Base-by-base conservation (phyloP, 2,797 vertebrate genomes). In the Aldrovandia affinis region DNA sequence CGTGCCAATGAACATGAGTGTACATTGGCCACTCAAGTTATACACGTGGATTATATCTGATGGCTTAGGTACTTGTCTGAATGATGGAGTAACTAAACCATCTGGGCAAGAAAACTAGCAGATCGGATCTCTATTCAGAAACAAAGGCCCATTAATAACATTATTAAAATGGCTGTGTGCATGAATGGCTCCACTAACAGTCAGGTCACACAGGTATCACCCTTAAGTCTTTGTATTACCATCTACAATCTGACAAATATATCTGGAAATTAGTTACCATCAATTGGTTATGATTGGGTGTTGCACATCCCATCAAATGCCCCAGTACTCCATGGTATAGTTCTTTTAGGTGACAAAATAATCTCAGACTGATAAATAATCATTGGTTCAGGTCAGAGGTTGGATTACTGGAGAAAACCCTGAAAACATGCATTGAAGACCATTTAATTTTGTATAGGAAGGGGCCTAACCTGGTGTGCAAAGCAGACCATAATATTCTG, bases 141-240 rank as follows among this genome's bases (percentile, higher is more conserved):
- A 57, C 55, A 57, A 57, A 15, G 18, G 55, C 12, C 55, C 55
- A 2, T 15, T 57, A 15, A 20, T 10, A 57, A 20, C 55, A 57
- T 57, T 52, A 52, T 52, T 57, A 57, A 57, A 57, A 15, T 57
- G 55, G 18, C n/a, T n/a, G n/a, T n/a, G n/a, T n/a, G 15, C 18
- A 2, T 2, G 18, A 57, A 57, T 2, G 59, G 57, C 80, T 61
- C 80, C 61, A 81, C 36, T 61, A 54, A 81, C 80, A 39, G 55
- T 39, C 22, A 42, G 54, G 80, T 59, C 80, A n/a, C 80, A n/a
- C 80, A 81, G 80, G 59, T 54, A 81, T 61, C 14, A 25, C 36
- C 42, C 33, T 59, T 59, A 81, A 39, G 57, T 55, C 33, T 57
- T 59, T 61, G 80, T 25, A 81, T 61, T 39, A 63, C 54, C 55